These are phyloP conservation scores for Orientallactaga sibirica DNA, from an alignment of 2,797 vertebrate species.

Conservation along the genomic window DNA sequence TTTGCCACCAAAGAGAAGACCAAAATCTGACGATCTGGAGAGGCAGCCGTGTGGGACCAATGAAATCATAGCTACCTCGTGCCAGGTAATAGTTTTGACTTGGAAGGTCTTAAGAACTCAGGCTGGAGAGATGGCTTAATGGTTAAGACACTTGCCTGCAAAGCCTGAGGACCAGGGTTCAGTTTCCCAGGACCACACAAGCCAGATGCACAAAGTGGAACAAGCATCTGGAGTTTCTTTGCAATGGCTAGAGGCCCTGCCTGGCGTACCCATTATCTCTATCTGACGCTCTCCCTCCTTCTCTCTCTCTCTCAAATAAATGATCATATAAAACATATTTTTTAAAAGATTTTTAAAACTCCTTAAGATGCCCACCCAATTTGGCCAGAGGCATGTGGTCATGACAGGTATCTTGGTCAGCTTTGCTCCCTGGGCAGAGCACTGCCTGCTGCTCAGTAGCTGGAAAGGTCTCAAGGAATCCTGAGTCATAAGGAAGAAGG, in stretches of 20 bases:
- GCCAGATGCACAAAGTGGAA: no score
- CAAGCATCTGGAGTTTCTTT: no score
- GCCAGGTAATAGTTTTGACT: conserved; percentile 37
- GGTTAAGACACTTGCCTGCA: no score
- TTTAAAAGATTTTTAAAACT: conserved; percentile 45
- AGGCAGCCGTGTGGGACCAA: conserved; percentile 4
- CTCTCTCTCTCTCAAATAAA: no score
- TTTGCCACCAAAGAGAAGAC: conserved; percentile 54
- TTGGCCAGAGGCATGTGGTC: conserved; percentile 2
- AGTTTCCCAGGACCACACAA: no score
- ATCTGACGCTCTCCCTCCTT: no score
- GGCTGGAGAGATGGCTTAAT: no score
- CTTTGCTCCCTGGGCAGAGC: neutral
- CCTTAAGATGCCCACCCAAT: neutral
- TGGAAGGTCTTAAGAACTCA: neutral
- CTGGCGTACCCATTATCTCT: no score
- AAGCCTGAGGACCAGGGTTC: no score
- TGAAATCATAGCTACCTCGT: conserved; percentile 2
- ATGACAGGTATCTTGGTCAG: neutral
- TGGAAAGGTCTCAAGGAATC: neutral
- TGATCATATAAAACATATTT: no score
- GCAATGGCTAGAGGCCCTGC: no score
- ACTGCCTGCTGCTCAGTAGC: neutral
- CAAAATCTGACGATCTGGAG: neutral
- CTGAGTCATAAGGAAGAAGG: neutral